Conservation (phyloP, 1,140 invertebrate species). For the Euura lappo region DNA sequence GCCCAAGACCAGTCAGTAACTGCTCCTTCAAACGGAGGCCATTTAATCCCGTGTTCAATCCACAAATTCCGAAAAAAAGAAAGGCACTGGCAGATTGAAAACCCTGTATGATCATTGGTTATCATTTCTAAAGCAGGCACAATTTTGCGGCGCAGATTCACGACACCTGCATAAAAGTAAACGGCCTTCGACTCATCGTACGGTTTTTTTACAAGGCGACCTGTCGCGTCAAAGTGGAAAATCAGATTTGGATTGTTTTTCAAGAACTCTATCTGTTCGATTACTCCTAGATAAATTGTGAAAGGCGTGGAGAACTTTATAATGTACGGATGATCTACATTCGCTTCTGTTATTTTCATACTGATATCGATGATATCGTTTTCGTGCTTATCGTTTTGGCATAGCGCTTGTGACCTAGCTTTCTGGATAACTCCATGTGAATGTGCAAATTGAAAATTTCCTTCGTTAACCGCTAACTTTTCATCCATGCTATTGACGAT, state of each 20-base stretch:
- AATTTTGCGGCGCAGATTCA: constrained; percentile 10
- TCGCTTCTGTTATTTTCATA: not conserved
- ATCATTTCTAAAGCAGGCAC: constrained; percentile 19
- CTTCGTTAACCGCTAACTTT: constrained; percentile 11
- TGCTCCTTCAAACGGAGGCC: constrained; percentile 16
- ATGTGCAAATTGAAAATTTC: not conserved
- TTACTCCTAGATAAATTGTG: constrained; percentile 16
- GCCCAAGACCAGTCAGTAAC: constrained; percentile 23
- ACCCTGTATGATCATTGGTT: constrained; percentile 18
- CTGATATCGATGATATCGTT: constrained; percentile 16
- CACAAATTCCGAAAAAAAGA: constrained; percentile 14
- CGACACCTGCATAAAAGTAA: constrained; percentile 18
- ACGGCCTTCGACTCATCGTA: constrained; percentile 9
- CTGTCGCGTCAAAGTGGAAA: constrained; percentile 24
- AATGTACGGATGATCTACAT: constrained; percentile 19
- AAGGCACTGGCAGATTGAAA: constrained; percentile 18
- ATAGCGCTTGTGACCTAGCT: constrained; percentile 1
- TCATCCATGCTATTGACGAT: constrained; percentile 1
- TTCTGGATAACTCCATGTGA: not conserved
- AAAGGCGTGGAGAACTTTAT: constrained; percentile 13
- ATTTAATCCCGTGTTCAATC: not conserved
- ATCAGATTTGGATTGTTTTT: constrained; percentile 4
- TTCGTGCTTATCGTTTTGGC: not conserved
- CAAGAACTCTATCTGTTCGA: constrained; percentile 15
- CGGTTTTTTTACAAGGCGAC: constrained; percentile 18